These are phyloP conservation scores for Mimas tiliae DNA, from an alignment of 2,888 invertebrate species.

Conservation along the genomic window DNA sequence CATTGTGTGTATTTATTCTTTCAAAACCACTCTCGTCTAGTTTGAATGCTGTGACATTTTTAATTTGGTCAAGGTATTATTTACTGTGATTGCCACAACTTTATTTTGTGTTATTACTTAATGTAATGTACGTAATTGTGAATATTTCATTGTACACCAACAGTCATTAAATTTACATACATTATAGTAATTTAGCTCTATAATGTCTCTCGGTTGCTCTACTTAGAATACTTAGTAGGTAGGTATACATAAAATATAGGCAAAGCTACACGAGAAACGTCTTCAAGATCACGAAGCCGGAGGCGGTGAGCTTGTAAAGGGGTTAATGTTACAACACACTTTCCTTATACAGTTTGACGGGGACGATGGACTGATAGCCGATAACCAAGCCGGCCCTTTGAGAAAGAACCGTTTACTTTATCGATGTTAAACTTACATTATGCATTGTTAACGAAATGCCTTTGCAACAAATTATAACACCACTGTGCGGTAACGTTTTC, in stretches of 20 bases:
- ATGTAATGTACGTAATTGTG: constrained; percentile 18
- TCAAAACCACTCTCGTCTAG: constrained; percentile 24
- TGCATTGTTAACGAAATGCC: constrained; percentile 26
- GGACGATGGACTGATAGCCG: constrained; percentile 42
- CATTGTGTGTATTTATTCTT: constrained; percentile 25
- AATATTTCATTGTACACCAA: constrained; percentile 10
- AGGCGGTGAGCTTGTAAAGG: constrained; percentile 52
- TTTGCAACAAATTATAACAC: constrained; percentile 29
- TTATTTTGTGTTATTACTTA: constrained; percentile 22
- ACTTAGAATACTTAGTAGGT: neutral
- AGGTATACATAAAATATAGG: too few relatives aligned
- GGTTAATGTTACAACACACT: constrained; percentile 66
- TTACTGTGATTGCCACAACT: constrained; percentile 17
- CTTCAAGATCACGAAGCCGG: constrained; percentile 53
- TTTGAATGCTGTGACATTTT: constrained; percentile 26
- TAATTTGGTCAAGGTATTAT: constrained; percentile 26
- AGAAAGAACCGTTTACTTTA: constrained; percentile 51
- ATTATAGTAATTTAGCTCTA: neutral
- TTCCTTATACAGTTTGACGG: constrained; percentile 55
- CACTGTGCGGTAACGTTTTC: constrained; percentile 31
- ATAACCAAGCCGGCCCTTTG: constrained; percentile 50
- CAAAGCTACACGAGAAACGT: constrained; percentile 41
- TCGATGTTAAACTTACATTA: constrained; percentile 21
- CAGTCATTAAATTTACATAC: neutral
- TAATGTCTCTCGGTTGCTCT: neutral